Conservation (phyloP, 2,113 vertebrate genomes). For the Rhynchomys soricoides region DNA sequence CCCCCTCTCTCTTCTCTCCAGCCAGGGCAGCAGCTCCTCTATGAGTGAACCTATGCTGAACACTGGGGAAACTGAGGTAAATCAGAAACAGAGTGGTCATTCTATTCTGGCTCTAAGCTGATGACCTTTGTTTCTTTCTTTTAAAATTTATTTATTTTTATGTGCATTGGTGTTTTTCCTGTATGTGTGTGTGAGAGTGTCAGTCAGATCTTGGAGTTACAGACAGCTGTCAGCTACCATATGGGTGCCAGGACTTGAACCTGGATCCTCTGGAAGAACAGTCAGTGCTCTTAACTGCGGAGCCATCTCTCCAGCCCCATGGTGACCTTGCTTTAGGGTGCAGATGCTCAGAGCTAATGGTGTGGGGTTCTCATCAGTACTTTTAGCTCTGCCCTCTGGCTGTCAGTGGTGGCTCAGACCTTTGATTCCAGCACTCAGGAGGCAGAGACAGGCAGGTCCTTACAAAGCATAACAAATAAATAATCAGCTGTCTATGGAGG, state of each 20-base stretch:
- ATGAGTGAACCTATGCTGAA: neutral
- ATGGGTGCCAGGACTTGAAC: no score
- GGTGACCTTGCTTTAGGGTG: neutral
- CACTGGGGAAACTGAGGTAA: neutral
- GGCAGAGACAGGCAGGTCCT: neutral
- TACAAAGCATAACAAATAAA: neutral
- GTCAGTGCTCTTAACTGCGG: no score
- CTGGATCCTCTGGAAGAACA: no score
- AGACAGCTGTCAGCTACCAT: no score
- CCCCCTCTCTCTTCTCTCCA: no score
- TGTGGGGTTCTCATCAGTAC: rapidly evolving
- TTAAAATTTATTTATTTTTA: no score
- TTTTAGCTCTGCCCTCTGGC: neutral
- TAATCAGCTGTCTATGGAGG: neutral
- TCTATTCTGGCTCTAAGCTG: neutral
- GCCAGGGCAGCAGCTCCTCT: rapidly evolving
- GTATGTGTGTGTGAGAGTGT: no score
- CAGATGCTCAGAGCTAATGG: rapidly evolving
- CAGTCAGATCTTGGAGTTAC: no score
- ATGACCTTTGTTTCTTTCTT: no score
- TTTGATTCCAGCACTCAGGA: neutral
- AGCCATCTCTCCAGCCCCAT: neutral
- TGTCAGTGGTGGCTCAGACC: neutral
- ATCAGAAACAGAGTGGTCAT: neutral
- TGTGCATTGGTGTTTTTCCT: no score